Evolutionary conservation across 2,888 invertebrate species (phyloP), one percentile per base, ranked within the genome.

Genomic region (Dichetophora obliterata): DNA sequence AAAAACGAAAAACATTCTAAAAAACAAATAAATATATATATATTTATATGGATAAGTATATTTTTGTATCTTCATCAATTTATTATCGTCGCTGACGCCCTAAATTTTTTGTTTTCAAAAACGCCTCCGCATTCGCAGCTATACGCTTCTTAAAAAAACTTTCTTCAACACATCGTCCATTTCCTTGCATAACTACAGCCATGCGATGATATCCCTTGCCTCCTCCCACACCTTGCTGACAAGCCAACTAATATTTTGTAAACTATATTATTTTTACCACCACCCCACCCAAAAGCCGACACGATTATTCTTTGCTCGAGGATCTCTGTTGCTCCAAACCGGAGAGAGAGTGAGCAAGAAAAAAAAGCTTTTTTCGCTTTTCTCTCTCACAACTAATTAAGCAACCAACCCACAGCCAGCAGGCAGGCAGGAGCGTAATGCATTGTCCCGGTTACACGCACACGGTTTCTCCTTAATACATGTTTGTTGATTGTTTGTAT

Each of bases 71-170:
- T 57, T 22, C 57, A 48, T 43, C 59, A 22, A 48, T 59, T 72
- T 72, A 72, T 72, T 72, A 61, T 72, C 59, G 72, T 22, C 43
- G 14, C 72, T 22, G 43, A 48, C 59, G 72, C 37, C 72, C 72
- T 48, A 37, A 72, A 72, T 72, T 61, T n/a, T 31, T 14, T 16
- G 63, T 31, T 11, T 43, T 37, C 22, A 27, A 50, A 16, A 69
- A 57, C 57, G 43, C 71, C 59, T 37, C 59, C 71, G 43, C 59
- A 43, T 22, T 43, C 14, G 19, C 57, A n/a, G 22, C 57, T 14
- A 22, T 11, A 5, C 24, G 22, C 57, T 27, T 14, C 37, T 37
- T 57, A 37, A 31, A 71, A 59, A 24, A 34, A 11, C 37, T 65
- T 11, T 22, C 19, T n/a, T 22, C 34, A 16, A 4, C 69, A 24